Percentiles rank a stretch among this genome's conserved stretches.
These are phyloP conservation scores for Tangara arthus DNA, from an alignment of 2,797 vertebrate species.

Conservation along the genomic window DNA sequence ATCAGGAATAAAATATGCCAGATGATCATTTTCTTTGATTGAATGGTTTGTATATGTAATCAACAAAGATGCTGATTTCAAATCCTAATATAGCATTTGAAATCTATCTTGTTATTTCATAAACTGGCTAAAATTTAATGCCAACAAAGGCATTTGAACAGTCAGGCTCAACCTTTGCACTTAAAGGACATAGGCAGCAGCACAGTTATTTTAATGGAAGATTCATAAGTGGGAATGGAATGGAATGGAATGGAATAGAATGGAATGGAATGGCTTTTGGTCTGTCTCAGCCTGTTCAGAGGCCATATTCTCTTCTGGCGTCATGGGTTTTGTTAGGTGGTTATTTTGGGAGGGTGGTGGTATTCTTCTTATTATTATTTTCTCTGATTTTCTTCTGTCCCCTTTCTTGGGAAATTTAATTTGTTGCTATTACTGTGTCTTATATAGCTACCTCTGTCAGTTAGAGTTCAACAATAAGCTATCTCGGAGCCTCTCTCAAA, in stretches of 20 bases:
- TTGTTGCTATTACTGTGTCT: neutral
- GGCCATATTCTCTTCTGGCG: neutral
- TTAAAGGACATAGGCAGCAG: neutral
- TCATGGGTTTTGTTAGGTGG: neutral
- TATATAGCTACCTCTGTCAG: neutral
- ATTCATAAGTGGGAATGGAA: neutral
- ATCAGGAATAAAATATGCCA: neutral
- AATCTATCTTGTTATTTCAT: conserved; percentile 10
- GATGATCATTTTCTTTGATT: neutral
- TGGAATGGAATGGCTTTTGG: neutral
- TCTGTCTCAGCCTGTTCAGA: neutral
- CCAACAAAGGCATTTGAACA: neutral
- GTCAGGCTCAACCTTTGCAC: neutral
- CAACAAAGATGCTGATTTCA: neutral
- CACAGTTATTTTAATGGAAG: neutral
- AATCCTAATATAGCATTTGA: neutral
- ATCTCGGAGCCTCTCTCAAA: neutral
- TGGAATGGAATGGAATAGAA: neutral
- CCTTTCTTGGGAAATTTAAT: neutral
- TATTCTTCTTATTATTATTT: neutral
- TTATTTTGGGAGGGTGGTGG: neutral
- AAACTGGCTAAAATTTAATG: neutral
- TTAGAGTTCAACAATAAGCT: neutral
- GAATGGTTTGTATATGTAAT: neutral
- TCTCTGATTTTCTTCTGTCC: neutral